phyloP scores from a whole-genome alignment of 2,113 vertebrate species.

The Tympanuchus pallidicinctus region DNA sequence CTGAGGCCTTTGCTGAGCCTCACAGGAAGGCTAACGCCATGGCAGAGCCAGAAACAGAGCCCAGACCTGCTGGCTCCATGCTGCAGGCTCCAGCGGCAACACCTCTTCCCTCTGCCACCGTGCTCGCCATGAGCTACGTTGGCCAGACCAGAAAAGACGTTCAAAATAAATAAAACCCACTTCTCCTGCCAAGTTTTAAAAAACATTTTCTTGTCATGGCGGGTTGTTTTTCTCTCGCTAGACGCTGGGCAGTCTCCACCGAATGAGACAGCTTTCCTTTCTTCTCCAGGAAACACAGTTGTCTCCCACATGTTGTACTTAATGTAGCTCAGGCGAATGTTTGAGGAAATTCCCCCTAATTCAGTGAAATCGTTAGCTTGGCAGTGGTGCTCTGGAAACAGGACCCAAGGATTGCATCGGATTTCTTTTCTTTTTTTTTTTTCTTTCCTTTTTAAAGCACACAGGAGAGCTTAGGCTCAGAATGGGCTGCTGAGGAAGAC shows the following conservation, averaged over 20 bases:
- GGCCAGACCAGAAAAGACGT: constrained; percentile 62
- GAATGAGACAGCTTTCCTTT: constrained; percentile 73
- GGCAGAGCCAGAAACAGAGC: constrained; percentile 4
- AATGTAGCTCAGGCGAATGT: constrained; percentile 73
- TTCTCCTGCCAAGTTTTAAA: constrained; percentile 40
- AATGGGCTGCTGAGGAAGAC: constrained; percentile 72
- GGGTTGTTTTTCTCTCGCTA: constrained; percentile 61
- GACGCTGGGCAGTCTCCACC: constrained; percentile 62
- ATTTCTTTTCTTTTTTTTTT: not conserved
- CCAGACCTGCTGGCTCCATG: constrained; percentile 61
- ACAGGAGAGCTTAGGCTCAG: constrained; percentile 71
- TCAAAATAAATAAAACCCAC: constrained; percentile 60
- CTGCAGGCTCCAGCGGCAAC: constrained; percentile 50
- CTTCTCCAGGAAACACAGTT: constrained; percentile 78
- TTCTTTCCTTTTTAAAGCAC: constrained; percentile 62
- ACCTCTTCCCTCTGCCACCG: constrained; percentile 35
- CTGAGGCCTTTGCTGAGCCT: constrained; percentile 54
- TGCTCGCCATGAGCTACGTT: constrained; percentile 44
- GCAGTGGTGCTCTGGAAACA: constrained; percentile 73
- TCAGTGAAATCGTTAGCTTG: constrained; percentile 78
- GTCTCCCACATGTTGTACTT: constrained; percentile 76
- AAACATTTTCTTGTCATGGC: constrained; percentile 63
- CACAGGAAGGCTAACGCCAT: constrained; percentile 55
- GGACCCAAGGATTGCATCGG: constrained; percentile 34
- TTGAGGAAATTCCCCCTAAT: constrained; percentile 79